phyloP scores from a whole-genome alignment of 1,140 invertebrate species.

The Bombyx mandarina region DNA sequence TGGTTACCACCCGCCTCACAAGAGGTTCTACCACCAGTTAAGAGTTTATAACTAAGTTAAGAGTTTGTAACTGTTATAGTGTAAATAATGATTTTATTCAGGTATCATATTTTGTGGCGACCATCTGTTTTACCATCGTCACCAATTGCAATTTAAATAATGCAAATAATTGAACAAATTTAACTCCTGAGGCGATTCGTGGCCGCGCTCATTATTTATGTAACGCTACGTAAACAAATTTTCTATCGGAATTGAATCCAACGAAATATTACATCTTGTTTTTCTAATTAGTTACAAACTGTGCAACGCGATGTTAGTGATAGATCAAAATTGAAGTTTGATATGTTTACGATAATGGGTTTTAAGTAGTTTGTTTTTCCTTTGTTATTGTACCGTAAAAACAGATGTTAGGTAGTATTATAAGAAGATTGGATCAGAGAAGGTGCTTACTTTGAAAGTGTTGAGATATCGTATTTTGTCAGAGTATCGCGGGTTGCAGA shows the following conservation, averaged over 20 bases:
- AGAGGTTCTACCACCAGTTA: too few species aligned
- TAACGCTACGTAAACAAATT: constrained; percentile 17
- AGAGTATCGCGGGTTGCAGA: too few species aligned
- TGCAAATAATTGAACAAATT: constrained; percentile 17
- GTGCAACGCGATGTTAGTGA: constrained; percentile 17
- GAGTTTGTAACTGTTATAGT: too few species aligned
- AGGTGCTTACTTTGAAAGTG: too few species aligned
- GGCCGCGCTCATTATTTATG: constrained; percentile 14
- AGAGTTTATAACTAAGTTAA: too few species aligned
- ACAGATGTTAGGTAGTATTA: not conserved
- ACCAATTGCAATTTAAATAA: constrained; percentile 9
- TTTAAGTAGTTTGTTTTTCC: not conserved
- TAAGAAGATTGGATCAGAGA: too few species aligned
- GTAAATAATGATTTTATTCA: too few species aligned
- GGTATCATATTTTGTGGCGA: not conserved
- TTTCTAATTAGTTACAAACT: constrained; percentile 14
- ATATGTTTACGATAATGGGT: not conserved
- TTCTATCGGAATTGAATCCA: constrained; percentile 19
- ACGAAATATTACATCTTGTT: constrained; percentile 16
- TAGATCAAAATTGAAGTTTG: constrained; percentile 5
- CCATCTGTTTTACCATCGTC: constrained; percentile 4
- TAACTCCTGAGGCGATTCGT: constrained; percentile 10
- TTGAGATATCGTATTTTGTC: too few species aligned
- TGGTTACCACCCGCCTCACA: too few species aligned
- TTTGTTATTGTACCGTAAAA: not conserved